phyloP scores from a whole-genome alignment of 2,113 vertebrate species.

The Euleptes europaea region DNA sequence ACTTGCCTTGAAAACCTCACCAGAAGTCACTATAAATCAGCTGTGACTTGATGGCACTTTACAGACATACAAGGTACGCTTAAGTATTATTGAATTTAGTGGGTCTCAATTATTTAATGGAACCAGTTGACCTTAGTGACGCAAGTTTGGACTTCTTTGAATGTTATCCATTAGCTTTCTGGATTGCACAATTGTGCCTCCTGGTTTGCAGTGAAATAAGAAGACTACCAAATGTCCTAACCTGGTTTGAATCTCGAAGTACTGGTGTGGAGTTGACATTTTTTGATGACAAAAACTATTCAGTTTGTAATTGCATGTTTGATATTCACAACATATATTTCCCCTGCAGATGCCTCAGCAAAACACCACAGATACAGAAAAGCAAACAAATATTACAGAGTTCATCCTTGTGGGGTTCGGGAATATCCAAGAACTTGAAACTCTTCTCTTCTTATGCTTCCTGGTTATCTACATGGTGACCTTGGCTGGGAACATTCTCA shows the following conservation, averaged over 20 bases:
- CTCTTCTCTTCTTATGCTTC: background rate
- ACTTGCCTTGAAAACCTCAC: too few species aligned
- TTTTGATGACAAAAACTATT: background rate
- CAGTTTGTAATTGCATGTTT: background rate
- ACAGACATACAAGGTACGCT: background rate
- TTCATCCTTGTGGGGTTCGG: constrained; percentile 11
- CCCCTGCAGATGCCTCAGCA: background rate
- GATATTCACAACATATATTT: background rate
- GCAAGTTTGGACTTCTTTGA: too few species aligned
- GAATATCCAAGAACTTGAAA: background rate
- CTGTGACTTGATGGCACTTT: too few species aligned
- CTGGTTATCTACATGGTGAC: constrained; percentile 1
- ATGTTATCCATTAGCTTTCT: too few species aligned
- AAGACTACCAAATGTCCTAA: background rate
- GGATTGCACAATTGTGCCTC: too few species aligned
- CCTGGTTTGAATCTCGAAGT: background rate
- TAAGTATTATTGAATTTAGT: background rate
- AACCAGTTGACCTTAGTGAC: too few species aligned
- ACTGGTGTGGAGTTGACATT: background rate
- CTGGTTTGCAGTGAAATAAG: background rate
- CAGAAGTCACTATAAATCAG: too few species aligned
- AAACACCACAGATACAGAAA: background rate
- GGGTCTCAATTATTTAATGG: background rate
- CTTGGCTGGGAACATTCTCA: constrained; percentile 3
- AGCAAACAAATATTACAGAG: background rate